Percentiles rank a stretch among this genome's conserved stretches.
phyloP scores from a whole-genome alignment of 92 coral and sea anemone species.

The Umimayanthus kanabou region DNA sequence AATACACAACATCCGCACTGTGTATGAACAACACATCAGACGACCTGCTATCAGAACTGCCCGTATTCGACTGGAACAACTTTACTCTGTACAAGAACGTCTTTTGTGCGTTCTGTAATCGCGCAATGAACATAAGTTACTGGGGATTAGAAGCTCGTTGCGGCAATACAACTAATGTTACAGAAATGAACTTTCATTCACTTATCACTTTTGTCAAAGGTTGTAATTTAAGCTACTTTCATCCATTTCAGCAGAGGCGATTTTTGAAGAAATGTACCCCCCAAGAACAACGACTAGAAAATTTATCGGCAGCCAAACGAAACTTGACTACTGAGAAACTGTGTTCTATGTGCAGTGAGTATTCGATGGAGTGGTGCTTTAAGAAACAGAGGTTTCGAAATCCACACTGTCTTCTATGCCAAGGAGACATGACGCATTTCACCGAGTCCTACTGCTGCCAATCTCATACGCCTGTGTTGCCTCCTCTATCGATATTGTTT shows the following conservation, averaged over 20 bases:
- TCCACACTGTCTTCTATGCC: slow-evolving; percentile 42
- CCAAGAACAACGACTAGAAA: not conserved
- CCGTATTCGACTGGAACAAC: slow-evolving; percentile 24
- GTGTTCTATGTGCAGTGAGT: slow-evolving; percentile 8
- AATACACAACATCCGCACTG: not conserved
- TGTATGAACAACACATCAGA: slow-evolving; percentile 11
- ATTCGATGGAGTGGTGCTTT: slow-evolving; percentile 34
- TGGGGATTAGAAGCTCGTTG: slow-evolving; percentile 24
- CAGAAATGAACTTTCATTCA: not conserved
- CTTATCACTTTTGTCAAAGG: not conserved
- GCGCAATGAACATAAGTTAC: slow-evolving; percentile 11
- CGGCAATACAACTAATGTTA: not conserved
- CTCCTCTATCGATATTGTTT: slow-evolving; percentile 23
- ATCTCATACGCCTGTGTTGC: not conserved
- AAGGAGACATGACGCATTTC: slow-evolving; percentile 4
- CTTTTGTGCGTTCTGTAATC: slow-evolving; percentile 34
- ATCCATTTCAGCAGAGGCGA: slow-evolving; percentile 2
- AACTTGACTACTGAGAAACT: not conserved
- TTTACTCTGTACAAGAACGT: slow-evolving; percentile 21
- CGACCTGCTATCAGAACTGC: slow-evolving; percentile 19
- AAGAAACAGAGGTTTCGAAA: slow-evolving; percentile 11
- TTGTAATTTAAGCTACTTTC: slow-evolving; percentile 15
- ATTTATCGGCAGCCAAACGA: not conserved
- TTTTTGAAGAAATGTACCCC: slow-evolving; percentile 19
- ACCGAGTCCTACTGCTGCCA: slow-evolving; percentile 13